Percentiles rank a stretch among this genome's conserved stretches.
Conservation (phyloP, 2,888 invertebrate species). For the Ophion obscuratus region DNA sequence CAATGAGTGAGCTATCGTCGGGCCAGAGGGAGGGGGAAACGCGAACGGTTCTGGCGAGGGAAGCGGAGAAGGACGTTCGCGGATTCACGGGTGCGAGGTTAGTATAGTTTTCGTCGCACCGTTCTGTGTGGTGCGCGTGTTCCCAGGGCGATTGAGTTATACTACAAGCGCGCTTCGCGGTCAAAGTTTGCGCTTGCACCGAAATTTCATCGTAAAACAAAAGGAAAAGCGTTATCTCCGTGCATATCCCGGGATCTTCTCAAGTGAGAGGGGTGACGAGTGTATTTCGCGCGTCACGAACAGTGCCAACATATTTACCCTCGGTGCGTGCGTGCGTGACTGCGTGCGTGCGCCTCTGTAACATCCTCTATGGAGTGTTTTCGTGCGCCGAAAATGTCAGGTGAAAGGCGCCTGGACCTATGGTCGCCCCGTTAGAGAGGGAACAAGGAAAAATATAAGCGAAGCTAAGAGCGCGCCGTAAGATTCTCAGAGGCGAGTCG, state of each 20-base stretch:
- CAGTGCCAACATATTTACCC: constrained; percentile 53
- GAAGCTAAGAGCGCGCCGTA: constrained; percentile 14
- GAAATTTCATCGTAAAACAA: background rate
- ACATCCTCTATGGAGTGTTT: constrained; percentile 33
- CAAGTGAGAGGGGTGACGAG: constrained; percentile 32
- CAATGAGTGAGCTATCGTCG: background rate
- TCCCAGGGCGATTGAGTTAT: background rate
- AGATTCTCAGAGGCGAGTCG: constrained; percentile 8
- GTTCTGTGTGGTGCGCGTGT: background rate
- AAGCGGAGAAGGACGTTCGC: constrained; percentile 46
- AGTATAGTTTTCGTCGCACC: constrained; percentile 40
- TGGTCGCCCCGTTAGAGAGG: constrained; percentile 67
- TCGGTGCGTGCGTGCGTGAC: constrained; percentile 24
- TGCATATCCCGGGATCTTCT: background rate
- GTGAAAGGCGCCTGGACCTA: constrained; percentile 70
- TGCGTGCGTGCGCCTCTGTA: constrained; percentile 15
- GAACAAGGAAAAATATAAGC: constrained; percentile 24
- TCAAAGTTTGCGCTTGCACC: background rate
- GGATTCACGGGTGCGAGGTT: constrained; percentile 28
- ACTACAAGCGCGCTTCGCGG: background rate
- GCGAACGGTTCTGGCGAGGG: constrained; percentile 35
- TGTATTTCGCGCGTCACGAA: constrained; percentile 49
- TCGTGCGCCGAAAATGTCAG: constrained; percentile 71
- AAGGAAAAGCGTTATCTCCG: background rate
- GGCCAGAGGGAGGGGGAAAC: constrained; percentile 16